Percentiles rank a stretch among this genome's conserved stretches.
These are phyloP conservation scores for Micropoecilia bifurca DNA, from an alignment of 2,797 vertebrate genomes.

Conservation along the genomic window DNA sequence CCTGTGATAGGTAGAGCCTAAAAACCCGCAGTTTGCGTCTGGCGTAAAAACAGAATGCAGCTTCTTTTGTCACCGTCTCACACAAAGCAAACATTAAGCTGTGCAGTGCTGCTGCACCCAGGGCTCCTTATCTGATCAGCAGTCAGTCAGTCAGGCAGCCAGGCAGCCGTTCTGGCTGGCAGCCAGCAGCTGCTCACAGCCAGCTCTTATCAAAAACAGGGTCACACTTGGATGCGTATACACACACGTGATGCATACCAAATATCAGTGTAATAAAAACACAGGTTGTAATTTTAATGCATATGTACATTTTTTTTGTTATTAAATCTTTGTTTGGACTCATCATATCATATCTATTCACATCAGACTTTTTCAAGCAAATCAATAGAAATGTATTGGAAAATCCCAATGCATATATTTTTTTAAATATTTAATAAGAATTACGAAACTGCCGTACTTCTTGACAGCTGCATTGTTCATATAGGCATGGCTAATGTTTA, in stretches of 20 bases:
- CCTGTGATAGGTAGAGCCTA: conserved; percentile 8
- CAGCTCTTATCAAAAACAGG: conserved; percentile 59
- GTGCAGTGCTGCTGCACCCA: conserved; percentile 61
- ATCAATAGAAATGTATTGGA: conserved; percentile 11
- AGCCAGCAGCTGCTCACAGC: conserved; percentile 70
- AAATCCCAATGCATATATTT: neutral
- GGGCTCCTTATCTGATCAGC: conserved; percentile 72
- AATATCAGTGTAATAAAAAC: conserved; percentile 44
- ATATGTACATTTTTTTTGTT: conserved; percentile 2
- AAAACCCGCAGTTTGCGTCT: conserved; percentile 24
- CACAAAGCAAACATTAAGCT: conserved; percentile 79
- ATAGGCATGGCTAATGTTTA: neutral
- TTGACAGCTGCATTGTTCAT: neutral
- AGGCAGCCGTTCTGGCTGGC: conserved; percentile 54
- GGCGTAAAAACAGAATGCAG: conserved; percentile 36
- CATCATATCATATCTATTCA: neutral
- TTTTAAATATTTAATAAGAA: neutral
- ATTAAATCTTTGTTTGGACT: conserved; percentile 14
- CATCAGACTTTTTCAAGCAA: conserved; percentile 38
- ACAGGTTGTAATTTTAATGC: conserved; percentile 28
- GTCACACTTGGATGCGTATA: conserved; percentile 66
- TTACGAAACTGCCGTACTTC: neutral
- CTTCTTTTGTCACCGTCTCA: conserved; percentile 62
- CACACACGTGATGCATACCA: conserved; percentile 35
- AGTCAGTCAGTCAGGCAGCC: conserved; percentile 72